Percentiles rank a stretch among this genome's conserved stretches.
Conservation (phyloP, 2,797 vertebrate genomes). For the Petrocephalus schoutedeni region DNA sequence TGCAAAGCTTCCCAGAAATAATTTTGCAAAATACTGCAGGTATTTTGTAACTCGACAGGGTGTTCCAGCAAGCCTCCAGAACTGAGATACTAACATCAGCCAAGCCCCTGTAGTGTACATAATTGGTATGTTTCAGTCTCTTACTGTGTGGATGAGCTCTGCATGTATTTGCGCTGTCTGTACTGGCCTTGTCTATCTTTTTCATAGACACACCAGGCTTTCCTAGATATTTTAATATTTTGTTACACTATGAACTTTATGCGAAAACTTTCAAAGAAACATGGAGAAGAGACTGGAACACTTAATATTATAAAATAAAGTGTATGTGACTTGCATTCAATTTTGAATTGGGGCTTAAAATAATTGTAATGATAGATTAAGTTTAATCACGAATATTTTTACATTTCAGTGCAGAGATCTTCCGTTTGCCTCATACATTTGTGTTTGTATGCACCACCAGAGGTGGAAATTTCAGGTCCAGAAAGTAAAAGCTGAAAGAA, state of each 20-base stretch:
- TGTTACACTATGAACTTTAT: neutral
- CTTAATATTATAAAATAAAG: neutral
- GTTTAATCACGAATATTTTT: neutral
- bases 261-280: neutral
- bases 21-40: neutral
- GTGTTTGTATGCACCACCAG: constrained; percentile 65
- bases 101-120: neutral
- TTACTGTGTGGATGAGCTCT: neutral
- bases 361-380: neutral
- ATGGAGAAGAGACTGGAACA: neutral
- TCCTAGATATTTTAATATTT: neutral
- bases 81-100: neutral
- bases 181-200: neutral
- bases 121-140: neutral
- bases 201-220: neutral
- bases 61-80: neutral
- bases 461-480: no score
- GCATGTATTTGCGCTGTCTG: neutral
- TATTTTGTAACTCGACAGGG: neutral
- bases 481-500: no score
- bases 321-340: neutral
- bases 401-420: no score
- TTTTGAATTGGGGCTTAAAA: neutral
- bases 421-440: constrained; percentile 65
- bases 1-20: neutral